These are phyloP conservation scores for Drosophila nigricruria DNA, from an alignment of 2,888 invertebrate genomes.

Conservation along the genomic window DNA sequence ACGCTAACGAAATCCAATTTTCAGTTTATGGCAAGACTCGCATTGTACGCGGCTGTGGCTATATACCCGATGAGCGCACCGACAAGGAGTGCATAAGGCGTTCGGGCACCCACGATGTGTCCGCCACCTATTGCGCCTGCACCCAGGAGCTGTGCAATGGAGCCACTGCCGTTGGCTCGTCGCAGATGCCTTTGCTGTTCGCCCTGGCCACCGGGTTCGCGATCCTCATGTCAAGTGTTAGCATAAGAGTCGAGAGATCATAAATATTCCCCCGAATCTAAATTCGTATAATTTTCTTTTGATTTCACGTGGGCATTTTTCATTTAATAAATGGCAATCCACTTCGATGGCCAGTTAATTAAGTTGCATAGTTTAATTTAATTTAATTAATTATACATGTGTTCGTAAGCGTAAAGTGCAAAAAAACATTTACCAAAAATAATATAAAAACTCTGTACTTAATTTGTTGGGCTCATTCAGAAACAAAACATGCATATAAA, in stretches of 20 bases:
- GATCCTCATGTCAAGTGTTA: slow-evolving; percentile 67
- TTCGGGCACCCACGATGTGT: slow-evolving; percentile 91
- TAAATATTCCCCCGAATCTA: slow-evolving; percentile 54
- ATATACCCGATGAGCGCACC: slow-evolving; percentile 88
- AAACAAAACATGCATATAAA: slow-evolving; percentile 22
- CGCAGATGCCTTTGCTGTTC: slow-evolving; percentile 67
- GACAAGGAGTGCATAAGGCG: slow-evolving; percentile 89
- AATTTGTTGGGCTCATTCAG: slow-evolving; percentile 37
- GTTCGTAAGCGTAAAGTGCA: slow-evolving; percentile 57
- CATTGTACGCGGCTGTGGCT: slow-evolving; percentile 93
- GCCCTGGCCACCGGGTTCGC: slow-evolving; percentile 61
- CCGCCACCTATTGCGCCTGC: slow-evolving; percentile 92
- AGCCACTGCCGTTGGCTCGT: slow-evolving; percentile 74
- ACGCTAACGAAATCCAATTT: slow-evolving; percentile 60
- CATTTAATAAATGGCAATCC: slow-evolving; percentile 13
- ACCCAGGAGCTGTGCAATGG: slow-evolving; percentile 91
- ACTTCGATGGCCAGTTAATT: slow-evolving; percentile 34
- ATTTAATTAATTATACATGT: slow-evolving; percentile 39
- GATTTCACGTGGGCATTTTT: slow-evolving; percentile 20
- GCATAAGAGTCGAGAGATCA: slow-evolving; percentile 67
- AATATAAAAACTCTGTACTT: slow-evolving; percentile 27
- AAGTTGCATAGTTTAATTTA: slow-evolving; percentile 36
- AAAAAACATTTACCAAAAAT: slow-evolving; percentile 10
- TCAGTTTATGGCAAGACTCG: slow-evolving; percentile 91
- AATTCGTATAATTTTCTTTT: not conserved